A percentile compares a stretch with the other conserved stretches of the same genome.
phyloP scores from a whole-genome alignment of 2,113 vertebrate species.

The Electrona antarctica region DNA sequence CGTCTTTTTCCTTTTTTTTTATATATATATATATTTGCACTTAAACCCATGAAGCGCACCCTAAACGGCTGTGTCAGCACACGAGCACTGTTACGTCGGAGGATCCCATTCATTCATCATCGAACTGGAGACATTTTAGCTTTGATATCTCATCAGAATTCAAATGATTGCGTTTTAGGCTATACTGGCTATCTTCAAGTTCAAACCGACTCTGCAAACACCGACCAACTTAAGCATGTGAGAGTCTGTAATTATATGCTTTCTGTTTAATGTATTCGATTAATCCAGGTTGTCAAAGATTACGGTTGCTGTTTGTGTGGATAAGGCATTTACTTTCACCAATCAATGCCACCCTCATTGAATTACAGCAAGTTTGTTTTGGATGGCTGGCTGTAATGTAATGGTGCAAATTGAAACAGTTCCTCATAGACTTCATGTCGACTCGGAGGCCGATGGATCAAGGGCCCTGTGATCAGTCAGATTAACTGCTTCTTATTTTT shows the following conservation, averaged over 20 bases:
- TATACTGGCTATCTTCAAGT: constrained; percentile 46
- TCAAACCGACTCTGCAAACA: constrained; percentile 54
- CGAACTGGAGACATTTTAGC: constrained; percentile 52
- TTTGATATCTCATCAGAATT: constrained; percentile 63
- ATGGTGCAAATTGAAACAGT: constrained; percentile 51
- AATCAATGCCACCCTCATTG: constrained; percentile 44
- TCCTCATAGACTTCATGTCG: constrained; percentile 47
- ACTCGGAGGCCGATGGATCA: constrained; percentile 49
- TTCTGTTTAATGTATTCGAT: constrained; percentile 43
- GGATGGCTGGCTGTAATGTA: constrained; percentile 31
- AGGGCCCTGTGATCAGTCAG: constrained; percentile 38
- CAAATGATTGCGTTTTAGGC: constrained; percentile 58
- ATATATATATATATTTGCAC: constrained; percentile 54
- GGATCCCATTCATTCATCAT: constrained; percentile 61
- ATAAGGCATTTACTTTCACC: constrained; percentile 50
- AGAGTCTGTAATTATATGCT: constrained; percentile 41
- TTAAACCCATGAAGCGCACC: constrained; percentile 57
- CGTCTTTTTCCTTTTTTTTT: constrained; percentile 26
- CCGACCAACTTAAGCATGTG: constrained; percentile 55
- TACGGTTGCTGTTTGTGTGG: constrained; percentile 43
- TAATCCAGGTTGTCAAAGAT: constrained; percentile 53
- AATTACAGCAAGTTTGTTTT: constrained; percentile 57
- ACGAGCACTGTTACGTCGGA: constrained; percentile 40
- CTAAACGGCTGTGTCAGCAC: constrained; percentile 68
- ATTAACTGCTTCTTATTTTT: constrained; percentile 27